Conservation (phyloP, 2,888 invertebrate genomes). For the Pseudolycoriella hygida region DNA sequence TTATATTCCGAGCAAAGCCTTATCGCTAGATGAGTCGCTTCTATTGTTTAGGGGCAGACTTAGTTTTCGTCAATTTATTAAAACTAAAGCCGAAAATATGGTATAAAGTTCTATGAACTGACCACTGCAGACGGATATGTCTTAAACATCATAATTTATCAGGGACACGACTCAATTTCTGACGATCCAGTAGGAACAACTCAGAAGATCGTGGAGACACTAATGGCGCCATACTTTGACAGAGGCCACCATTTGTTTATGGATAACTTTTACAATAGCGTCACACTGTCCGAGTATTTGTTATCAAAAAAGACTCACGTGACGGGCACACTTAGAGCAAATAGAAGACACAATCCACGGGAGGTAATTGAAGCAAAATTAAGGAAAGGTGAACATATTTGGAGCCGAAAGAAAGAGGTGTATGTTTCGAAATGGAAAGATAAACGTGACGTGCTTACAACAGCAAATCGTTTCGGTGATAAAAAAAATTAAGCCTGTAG, state of each 20-base stretch:
- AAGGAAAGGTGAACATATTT: constrained; percentile 12
- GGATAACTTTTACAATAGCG: constrained; percentile 16
- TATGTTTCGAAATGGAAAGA: constrained; percentile 9
- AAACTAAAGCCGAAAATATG: constrained; percentile 13
- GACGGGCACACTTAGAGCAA: constrained; percentile 13
- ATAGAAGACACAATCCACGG: constrained; percentile 12
- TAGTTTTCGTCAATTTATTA: constrained; percentile 2
- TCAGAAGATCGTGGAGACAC: constrained; percentile 14
- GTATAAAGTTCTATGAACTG: constrained; percentile 14
- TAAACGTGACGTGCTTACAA: too few relatives aligned
- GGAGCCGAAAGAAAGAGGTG: constrained; percentile 12
- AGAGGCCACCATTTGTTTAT: constrained; percentile 17
- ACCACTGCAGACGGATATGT: constrained; percentile 13
- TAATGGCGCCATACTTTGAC: constrained; percentile 15
- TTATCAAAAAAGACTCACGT: constrained; percentile 12
- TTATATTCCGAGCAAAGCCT: constrained; percentile 10
- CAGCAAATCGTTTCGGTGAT: too few relatives aligned
- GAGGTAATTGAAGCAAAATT: constrained; percentile 7
- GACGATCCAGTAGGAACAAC: constrained; percentile 13
- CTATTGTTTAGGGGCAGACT: constrained; percentile 10
- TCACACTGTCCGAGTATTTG: constrained; percentile 11
- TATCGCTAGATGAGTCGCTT: constrained; percentile 13
- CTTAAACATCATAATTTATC: constrained; percentile 13
- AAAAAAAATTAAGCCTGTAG: too few relatives aligned
- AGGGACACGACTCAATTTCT: constrained; percentile 10